Base-by-base conservation (phyloP, 1,140 invertebrate genomes). In the Caenorhabditis latens region DNA sequence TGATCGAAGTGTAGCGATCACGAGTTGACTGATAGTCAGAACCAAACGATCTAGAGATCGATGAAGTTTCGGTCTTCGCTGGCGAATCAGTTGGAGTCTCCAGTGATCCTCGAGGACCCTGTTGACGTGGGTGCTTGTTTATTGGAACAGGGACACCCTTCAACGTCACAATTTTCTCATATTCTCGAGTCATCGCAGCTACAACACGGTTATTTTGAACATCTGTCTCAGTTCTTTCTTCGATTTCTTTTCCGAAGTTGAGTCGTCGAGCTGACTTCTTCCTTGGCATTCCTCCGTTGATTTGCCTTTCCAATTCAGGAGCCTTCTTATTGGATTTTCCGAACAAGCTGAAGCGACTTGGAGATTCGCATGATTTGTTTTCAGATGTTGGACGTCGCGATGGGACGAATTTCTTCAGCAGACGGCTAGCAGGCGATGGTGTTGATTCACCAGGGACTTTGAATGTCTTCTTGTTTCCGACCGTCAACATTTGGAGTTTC, bases 31-130 rank as follows among this genome's bases (percentile, higher is more conserved):
- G 46, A 24, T 50, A 7, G 19, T 32, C 32, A 32, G 32, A 32
- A 32, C 32, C 32, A 46, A 5, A n/a, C 7, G 21, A 46, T 11
- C 21, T 53, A 24, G 43, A 24, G 24, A n/a, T 24, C 71, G 71
- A 46, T 24, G 21, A 42, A 40, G 6, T 50, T 11, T n/a, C 21
- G n/a, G 14, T 14, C 24, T 79, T 79, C 3, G n/a, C 7, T 13
- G 71, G 71, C 43, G 71, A 79, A 21, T 79, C 71, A 13, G 71
- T 79, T 43, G 71, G 71, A n/a, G 71, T 50, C n/a, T 79, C 71
- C 1, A 79, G 46, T 5, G 71, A 79, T 24, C 71, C 71, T 3
- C 71, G 46, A 53, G 71, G 46, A 21, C n/a, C n/a, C 0, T 24
- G n/a, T 24, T 50, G 8, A 21, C 71, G 71, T 6, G 7, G 9